A percentile compares a stretch with the other conserved stretches of the same genome.
Evolutionary conservation across 2,888 invertebrate genomes (phyloP).

Genomic region (Panzeria rudis): DNA sequence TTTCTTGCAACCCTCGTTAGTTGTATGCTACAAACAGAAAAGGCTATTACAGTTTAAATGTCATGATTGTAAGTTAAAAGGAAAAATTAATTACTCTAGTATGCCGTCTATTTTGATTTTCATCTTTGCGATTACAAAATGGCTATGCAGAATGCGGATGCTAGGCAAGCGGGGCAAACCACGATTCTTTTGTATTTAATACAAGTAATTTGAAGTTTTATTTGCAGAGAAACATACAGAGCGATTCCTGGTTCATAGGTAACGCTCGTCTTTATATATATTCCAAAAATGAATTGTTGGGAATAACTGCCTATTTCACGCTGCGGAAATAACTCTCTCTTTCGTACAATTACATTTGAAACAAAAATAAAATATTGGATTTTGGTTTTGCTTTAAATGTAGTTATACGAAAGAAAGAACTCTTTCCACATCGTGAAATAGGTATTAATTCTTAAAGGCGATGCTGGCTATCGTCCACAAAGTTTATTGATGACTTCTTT

Average conservation of each 20-base stretch:
- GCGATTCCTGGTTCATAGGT: constrained; percentile 13
- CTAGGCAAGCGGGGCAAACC: constrained; percentile 5
- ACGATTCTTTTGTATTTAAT: constrained; percentile 13
- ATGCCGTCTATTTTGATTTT: neutral
- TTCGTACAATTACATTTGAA: too few relatives aligned
- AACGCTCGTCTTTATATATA: neutral
- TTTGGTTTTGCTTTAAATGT: too few relatives aligned
- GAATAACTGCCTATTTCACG: too few relatives aligned
- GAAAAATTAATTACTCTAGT: neutral
- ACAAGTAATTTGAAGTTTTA: neutral
- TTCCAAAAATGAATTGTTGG: too few relatives aligned
- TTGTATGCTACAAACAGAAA: too few relatives aligned
- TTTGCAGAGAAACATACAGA: constrained; percentile 5
- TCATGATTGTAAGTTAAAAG: too few relatives aligned
- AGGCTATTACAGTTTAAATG: too few relatives aligned
- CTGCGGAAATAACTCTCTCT: too few relatives aligned
- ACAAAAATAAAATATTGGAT: too few relatives aligned
- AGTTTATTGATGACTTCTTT: constrained; percentile 6
- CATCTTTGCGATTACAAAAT: constrained; percentile 17
- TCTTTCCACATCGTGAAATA: too few relatives aligned
- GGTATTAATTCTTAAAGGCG: constrained; percentile 2
- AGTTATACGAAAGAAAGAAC: too few relatives aligned
- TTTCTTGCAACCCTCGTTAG: too few relatives aligned
- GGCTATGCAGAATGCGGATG: neutral
- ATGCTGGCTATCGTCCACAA: constrained; percentile 15